Conservation (phyloP, 2,113 vertebrate genomes). For the Phrynocephalus versicolor region DNA sequence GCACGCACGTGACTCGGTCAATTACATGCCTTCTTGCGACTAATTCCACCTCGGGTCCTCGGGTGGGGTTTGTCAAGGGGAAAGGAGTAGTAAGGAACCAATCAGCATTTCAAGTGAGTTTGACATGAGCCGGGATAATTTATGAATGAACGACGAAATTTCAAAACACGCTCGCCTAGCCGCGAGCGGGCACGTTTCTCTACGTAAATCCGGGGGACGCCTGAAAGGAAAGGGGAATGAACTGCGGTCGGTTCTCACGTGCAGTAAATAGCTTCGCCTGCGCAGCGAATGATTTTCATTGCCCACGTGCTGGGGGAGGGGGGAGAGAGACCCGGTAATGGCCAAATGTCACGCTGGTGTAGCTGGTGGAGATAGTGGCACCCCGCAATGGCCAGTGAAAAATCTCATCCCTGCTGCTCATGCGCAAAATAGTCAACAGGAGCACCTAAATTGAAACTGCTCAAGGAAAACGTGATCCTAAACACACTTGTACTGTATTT, state of each 20-base stretch:
- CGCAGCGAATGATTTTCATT: neutral
- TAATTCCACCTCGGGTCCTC: slow-evolving; percentile 86
- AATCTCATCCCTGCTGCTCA: neutral
- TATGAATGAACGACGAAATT: slow-evolving; percentile 79
- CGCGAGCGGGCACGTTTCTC: slow-evolving; percentile 69
- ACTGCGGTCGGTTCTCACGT: neutral
- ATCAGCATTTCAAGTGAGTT: slow-evolving; percentile 74
- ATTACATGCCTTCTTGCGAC: slow-evolving; percentile 93
- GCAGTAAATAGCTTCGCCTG: too few relatives aligned
- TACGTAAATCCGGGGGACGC: slow-evolving; percentile 69
- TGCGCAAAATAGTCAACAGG: too few relatives aligned
- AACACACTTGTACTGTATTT: neutral
- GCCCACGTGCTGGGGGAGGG: neutral
- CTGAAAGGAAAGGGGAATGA: slow-evolving; percentile 26
- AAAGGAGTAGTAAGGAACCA: slow-evolving; percentile 78
- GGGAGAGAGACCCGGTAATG: neutral
- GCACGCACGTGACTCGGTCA: slow-evolving; percentile 95
- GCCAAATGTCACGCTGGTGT: neutral
- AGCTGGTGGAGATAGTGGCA: too few relatives aligned
- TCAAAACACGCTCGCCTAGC: slow-evolving; percentile 61
- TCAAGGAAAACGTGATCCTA: neutral
- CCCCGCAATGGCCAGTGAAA: neutral
- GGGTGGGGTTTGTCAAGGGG: slow-evolving; percentile 76
- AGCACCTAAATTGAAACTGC: neutral
- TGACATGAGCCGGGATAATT: slow-evolving; percentile 82